Conservation (phyloP, 2,113 vertebrate genomes). For the Seriola rivoliana region DNA sequence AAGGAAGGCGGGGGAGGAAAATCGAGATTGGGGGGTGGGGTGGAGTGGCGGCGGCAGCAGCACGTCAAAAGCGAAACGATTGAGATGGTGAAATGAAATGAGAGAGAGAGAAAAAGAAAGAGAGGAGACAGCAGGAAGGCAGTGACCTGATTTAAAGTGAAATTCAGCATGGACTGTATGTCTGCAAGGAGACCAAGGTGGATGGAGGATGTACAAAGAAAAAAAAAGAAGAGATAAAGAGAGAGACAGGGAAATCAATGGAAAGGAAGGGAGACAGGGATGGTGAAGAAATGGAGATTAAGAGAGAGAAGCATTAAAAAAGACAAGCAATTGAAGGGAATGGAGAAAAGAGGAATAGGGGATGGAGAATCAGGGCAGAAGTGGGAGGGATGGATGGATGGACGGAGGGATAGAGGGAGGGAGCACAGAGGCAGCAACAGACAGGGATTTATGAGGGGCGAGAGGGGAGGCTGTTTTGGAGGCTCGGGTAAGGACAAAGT, state of each 20-base stretch:
- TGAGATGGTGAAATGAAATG: slow-evolving; percentile 74
- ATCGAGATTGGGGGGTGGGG: slow-evolving; percentile 47
- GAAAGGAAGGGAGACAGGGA: slow-evolving; percentile 25
- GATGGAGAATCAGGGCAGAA: slow-evolving; percentile 39
- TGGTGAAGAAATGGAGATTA: slow-evolving; percentile 57
- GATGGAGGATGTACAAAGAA: slow-evolving; percentile 21
- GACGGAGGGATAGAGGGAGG: slow-evolving; percentile 11
- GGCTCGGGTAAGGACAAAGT: slow-evolving; percentile 44
- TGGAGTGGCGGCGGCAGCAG: slow-evolving; percentile 23
- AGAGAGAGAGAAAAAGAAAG: slow-evolving; percentile 42
- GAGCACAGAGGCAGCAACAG: slow-evolving; percentile 32
- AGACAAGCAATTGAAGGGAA: slow-evolving; percentile 31
- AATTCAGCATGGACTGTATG: slow-evolving; percentile 85
- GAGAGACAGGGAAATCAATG: slow-evolving; percentile 47
- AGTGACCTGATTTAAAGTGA: slow-evolving; percentile 89
- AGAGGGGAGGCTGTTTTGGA: slow-evolving; percentile 24
- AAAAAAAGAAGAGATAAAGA: slow-evolving; percentile 14
- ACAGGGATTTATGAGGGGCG: slow-evolving; percentile 65
- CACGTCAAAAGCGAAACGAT: slow-evolving; percentile 73
- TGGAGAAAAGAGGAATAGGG: slow-evolving; percentile 39
- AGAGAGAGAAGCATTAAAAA: slow-evolving; percentile 65
- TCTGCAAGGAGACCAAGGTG: slow-evolving; percentile 72
- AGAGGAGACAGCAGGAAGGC: slow-evolving; percentile 70
- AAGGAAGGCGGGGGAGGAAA: slow-evolving; percentile 68
- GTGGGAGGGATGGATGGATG: slow-evolving; percentile 14